These are phyloP conservation scores for Aphidius colemani DNA, from an alignment of 2,888 invertebrate species.

Conservation along the genomic window DNA sequence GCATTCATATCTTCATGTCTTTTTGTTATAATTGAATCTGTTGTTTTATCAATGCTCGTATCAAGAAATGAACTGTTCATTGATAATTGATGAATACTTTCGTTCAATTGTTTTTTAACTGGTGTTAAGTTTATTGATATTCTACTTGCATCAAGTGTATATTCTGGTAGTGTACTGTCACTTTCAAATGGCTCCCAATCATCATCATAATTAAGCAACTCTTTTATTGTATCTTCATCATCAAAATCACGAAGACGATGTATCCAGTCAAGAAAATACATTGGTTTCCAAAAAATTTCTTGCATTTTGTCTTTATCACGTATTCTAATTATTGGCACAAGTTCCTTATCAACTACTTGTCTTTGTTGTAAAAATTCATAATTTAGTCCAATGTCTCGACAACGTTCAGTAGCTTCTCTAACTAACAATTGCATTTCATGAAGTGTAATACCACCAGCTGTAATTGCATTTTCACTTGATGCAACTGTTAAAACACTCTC, in stretches of 20 bases:
- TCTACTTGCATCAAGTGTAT: conserved; percentile 46
- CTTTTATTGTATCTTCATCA: conserved; percentile 51
- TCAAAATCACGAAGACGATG: conserved; percentile 53
- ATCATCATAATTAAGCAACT: conserved; percentile 44
- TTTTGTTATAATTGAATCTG: conserved; percentile 37
- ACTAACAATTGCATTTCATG: conserved; percentile 58
- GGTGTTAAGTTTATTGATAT: conserved; percentile 55
- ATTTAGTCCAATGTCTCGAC: conserved; percentile 52
- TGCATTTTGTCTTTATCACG: conserved; percentile 47
- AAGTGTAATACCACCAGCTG: conserved; percentile 50
- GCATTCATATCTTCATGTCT: conserved; percentile 47
- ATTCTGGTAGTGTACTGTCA: conserved; percentile 43
- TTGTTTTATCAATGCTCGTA: conserved; percentile 37
- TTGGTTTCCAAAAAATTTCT: conserved; percentile 52
- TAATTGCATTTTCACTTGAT: conserved; percentile 46
- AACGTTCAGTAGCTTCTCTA: conserved; percentile 56
- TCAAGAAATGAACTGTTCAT: conserved; percentile 50
- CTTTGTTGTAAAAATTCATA: conserved; percentile 57
- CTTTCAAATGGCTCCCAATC: conserved; percentile 52
- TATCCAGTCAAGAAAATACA: conserved; percentile 53
- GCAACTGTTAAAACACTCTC: conserved; percentile 49
- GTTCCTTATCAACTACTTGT: conserved; percentile 46
- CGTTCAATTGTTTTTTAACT: conserved; percentile 54
- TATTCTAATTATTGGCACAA: conserved; percentile 53
- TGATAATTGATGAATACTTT: conserved; percentile 55